Base-by-base conservation (phyloP, 2,113 vertebrate genomes). In the Ophthalmolycus amberensis region DNA sequence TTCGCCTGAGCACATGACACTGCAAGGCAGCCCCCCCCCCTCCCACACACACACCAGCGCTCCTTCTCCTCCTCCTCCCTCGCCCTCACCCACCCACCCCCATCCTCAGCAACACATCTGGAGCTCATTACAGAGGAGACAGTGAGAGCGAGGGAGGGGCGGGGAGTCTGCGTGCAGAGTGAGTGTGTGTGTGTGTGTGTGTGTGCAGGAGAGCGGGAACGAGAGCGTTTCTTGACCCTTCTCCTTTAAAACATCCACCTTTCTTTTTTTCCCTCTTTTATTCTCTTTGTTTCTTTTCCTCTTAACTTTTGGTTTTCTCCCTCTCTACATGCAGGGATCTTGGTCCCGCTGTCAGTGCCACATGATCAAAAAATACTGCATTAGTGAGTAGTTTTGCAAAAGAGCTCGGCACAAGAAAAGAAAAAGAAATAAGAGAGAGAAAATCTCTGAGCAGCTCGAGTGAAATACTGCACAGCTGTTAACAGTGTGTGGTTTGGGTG, bases 41-140 rank as follows among this genome's bases (percentile, higher is more conserved):
- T 65, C 71, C 59, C 62, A 9, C 62, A 27, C 20, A 4, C 4
- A 5, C 48, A 50, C 18, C 48, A 50, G 48, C 22, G 50, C 52
- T 56, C 38, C 54, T 56, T 3, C 52, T 56, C 77, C 73, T n/a
- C 63, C 71, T 29, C 52, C 44, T 16, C 62, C 37, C 10, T 25
- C 70, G 20, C 71, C 66, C 71, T 63, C 75, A 63, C 72, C 81
- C 89, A 0, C 87, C 87, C 90, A 70, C 88, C 90, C 85, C 85
- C 71, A 80, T 82, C 88, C 90, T 89, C 89, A 92, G 90, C 92
- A 84, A 71, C 93, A 94, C 95, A 96, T 95, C 95, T 96, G 95
- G 95, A 94, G 88, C 91, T 93, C 93, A 94, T 95, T 95, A 95
- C 85, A 90, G 85, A 92, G 94, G 94, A 95, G 94, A 95, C 95